Conservation (phyloP, 2,888 invertebrate species). For the Cancer borealis region DNA sequence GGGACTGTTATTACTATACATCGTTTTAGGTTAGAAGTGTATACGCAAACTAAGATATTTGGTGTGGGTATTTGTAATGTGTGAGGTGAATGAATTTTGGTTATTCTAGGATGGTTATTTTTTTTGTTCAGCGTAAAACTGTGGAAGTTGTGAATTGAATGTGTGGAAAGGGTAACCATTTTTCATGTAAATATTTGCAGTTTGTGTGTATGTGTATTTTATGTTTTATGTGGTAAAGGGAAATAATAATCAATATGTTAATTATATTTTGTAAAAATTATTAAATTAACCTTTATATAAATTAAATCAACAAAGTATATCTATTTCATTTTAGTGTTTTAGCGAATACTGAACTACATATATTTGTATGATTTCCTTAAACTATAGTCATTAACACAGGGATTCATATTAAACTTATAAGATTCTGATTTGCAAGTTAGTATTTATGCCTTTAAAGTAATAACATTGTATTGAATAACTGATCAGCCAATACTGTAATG, state of each 20-base stretch:
- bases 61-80: background rate
- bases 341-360: background rate
- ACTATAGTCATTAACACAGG: background rate
- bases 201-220: background rate
- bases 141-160: constrained; percentile 84
- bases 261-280: background rate
- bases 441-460: background rate
- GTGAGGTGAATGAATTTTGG: background rate
- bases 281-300: background rate
- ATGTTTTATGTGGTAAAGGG: background rate
- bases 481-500: background rate
- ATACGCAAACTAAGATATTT: background rate
- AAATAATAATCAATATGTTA: background rate
- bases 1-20: background rate
- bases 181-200: background rate
- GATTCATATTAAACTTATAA: background rate
- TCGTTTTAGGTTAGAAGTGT: background rate
- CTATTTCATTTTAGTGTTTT: background rate
- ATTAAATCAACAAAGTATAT: background rate
- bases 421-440: background rate
- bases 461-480: background rate
- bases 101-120: background rate
- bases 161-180: background rate
- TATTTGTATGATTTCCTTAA: background rate
- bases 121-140: constrained; percentile 79